Base-by-base conservation (phyloP, 2,888 invertebrate genomes). In the Apotomis turbidana region DNA sequence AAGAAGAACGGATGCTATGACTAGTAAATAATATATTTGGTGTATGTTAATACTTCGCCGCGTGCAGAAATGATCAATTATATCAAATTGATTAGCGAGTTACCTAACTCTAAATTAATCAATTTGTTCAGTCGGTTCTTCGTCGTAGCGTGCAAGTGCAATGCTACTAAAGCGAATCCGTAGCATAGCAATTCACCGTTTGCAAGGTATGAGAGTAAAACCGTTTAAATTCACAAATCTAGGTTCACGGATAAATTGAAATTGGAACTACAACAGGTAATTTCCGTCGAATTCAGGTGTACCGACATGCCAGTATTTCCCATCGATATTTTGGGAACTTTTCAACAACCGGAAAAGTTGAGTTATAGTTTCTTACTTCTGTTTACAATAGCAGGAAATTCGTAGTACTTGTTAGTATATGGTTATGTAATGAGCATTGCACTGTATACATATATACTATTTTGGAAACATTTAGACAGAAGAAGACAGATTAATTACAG, bases 181-280 rank as follows among this genome's bases (percentile, higher is more conserved):
- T 55, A 52, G 54, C 15, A 44, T 55, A 52, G 54, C 15, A 44
- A 44, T 44, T 55, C 54, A 0, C 57, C 44, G 55, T 55, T 12
- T 46, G 64, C 64, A 55, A 15, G 44, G 15, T 55, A 55, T 66
- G 44, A 55, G 55, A 66, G 12, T 46, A 55, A 64, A 64, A 41
- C 41, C 44, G 12, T 55, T 44, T 27, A 55, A 55, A 64, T 15
- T 64, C 44, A 55, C 64, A 55, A 66, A 27, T 64, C 41, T 38
- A 66, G 44, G 12, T 55, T 55, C 44, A 27, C 64, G n/a, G 54
- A 27, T 46, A n/a, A 44, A 55, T 51, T 36, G 36, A 6, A 51
- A 51, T 62, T 62, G 61, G 51, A 51, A 51, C 44, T 55, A 46
- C 55, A 46, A 55, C 44, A 55, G n/a, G 12, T 46, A 55, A 55